Evolutionary conservation across 2,888 invertebrate species (phyloP), one percentile per base, ranked within the genome.

Genomic region (Scelioninae gen. 1): DNA sequence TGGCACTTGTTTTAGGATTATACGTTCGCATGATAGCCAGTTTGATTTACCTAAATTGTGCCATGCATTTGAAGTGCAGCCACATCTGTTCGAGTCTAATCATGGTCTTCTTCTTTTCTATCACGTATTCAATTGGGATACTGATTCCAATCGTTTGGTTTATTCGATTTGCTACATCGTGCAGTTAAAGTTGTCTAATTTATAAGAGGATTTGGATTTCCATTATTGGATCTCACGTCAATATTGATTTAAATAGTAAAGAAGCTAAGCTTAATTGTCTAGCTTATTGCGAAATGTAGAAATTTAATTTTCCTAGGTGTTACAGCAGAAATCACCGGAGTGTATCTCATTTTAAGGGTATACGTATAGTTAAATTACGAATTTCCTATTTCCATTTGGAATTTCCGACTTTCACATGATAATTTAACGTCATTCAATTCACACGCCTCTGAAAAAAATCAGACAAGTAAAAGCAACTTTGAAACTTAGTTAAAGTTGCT

Each of bases 161-260:
- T 0, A 16, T 13, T 15, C 6, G 7, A 47, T 15, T 15, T 47
- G 5, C 43, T 43, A 5, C 43, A 43, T n/a, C 11, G 10, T 47
- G 13, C 47, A 15, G 16, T 7, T 47, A 8, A 47, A 47, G 6
- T 47, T 13, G 47, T 47, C 15, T 15, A 15, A 47, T 15, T 47
- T 47, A 9, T 47, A 15, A 47, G 47, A 47, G 47, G 47, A 47
- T 15, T 15, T 47, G 15, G 47, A 47, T 47, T 47, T 16, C 15
- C 15, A 47, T 15, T 47, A 47, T 47, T 47, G 47, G 47, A 47
- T 47, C 16, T 43, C 15, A 47, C 6, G 13, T 47, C 47, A 9
- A 5, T 47, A 47, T 47, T 47, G 47, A 47, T 47, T 47, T 47
- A 47, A 47, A 47, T 47, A 47, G 13, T 16, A 47, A 13, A 13